Conservation (phyloP, 2,113 vertebrate species). For the Todiramphus saurophagus region DNA sequence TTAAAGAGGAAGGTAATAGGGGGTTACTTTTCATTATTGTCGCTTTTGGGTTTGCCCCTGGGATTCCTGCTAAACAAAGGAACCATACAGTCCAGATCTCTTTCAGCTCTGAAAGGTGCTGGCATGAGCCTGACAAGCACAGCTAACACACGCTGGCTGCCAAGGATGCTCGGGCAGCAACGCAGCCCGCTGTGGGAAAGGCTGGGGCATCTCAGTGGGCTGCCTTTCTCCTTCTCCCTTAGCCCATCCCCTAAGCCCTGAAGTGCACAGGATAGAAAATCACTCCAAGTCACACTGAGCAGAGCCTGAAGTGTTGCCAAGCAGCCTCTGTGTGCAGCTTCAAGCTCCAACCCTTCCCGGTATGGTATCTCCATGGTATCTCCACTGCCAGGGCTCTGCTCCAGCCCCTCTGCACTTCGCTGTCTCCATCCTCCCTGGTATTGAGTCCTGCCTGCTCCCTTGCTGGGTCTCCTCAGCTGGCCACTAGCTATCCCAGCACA, state of each 20-base stretch:
- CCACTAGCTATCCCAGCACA: not conserved
- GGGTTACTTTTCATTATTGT: not conserved
- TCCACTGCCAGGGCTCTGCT: not conserved
- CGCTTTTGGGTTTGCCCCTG: not conserved
- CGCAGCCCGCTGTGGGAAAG: not conserved
- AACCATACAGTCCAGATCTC: not conserved
- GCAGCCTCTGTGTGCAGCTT: not conserved
- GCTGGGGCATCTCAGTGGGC: accelerated
- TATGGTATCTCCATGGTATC: not conserved
- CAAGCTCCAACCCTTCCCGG: not conserved
- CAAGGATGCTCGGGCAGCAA: not conserved
- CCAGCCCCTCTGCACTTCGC: not conserved
- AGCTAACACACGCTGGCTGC: not conserved
- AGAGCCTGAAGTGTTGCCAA: not conserved
- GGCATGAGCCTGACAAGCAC: not conserved
- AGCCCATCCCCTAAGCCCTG: not conserved
- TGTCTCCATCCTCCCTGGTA: not conserved
- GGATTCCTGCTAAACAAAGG: slow-evolving; percentile 3
- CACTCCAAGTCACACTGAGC: not conserved
- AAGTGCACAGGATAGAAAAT: not conserved
- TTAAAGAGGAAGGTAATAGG: not conserved
- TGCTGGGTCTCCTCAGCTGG: not conserved
- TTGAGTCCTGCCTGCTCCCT: not conserved
- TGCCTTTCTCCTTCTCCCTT: not conserved
- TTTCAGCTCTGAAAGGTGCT: not conserved